Base-by-base conservation (phyloP, 1,140 invertebrate genomes). In the Battus philenor region DNA sequence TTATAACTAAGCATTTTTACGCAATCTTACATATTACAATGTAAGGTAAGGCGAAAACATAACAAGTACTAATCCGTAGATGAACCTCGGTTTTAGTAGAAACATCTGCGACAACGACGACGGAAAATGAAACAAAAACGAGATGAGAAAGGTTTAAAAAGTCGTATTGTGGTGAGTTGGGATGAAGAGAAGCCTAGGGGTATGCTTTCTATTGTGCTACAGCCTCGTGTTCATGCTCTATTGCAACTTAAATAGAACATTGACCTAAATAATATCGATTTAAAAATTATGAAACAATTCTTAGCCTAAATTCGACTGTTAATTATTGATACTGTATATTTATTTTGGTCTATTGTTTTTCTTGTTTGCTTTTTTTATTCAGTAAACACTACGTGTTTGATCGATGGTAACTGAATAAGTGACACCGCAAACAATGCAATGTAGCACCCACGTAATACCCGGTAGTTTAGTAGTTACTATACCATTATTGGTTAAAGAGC, bases 91-190 rank as follows among this genome's bases (percentile, higher is more conserved):
- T 54, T 76, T 65, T 64, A 59, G 59, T 45, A 52, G 56, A 46
- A 70, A 68, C 72, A 78, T 74, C 74, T 81, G 77, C 51, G 70
- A 49, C 67, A 59, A 57, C 58, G 51, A 60, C 66, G 47, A 56
- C 58, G 53, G 44, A 52, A 44, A 50, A 47, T 54, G 63, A 75
- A 74, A 78, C 77, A 81, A 81, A 78, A 81, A 76, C 77, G 65
- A 61, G 71, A 78, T 81, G 72, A 76, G 68, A 81, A 76, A 81
- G 77, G 73, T 77, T 74, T 54, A 60, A 72, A 58, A 66, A 68
- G 59, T 68, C 62, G 65, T 60, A 76, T 73, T 79, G 76, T 73
- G 54, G 61, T 61, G 70, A 75, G 63, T 79, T 74, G 63, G 55
- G 55, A 67, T 56, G 55, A 59, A 53, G 52, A 47, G n/a, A 16